Evolutionary conservation across 2,888 invertebrate species (phyloP), one percentile per base, ranked within the genome.

Genomic region (Andrena marginata): DNA sequence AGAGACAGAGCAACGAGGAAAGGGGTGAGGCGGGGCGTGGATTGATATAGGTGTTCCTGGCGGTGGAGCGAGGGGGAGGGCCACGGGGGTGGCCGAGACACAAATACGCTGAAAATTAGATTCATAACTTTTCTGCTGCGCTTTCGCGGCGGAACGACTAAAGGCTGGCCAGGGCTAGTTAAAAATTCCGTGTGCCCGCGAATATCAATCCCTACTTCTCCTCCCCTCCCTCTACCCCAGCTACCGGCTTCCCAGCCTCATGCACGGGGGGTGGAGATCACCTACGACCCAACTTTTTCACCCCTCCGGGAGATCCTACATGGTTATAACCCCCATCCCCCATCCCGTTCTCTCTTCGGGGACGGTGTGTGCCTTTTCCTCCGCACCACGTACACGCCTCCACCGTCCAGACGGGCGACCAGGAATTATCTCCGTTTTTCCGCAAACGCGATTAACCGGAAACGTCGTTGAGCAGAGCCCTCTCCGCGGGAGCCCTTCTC

Each of bases 121-220:
- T 93, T 93, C 92, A 92, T 93, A 93, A 93, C 93, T 93, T 93
- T 92, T 92, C 91, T 91, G 92, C 90, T 91, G 90, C 91, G 91
- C 91, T 92, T 90, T 90, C 88, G 90, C 88, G 85, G 89, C 80
- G 87, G 81, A 88, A 89, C 89, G 89, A 88, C 89, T 87, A 89
- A 91, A 91, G 90, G 89, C 90, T 86, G 85, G 80, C 71, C 80
- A 80, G 79, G 87, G 92, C 91, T 92, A 91, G 93, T 93, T 93
- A 93, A 93, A 93, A 93, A 93, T 93, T 93, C 93, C 91, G 90
- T 91, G 89, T 91, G 90, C 92, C 89, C 89, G 88, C 92, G 93
- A 92, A 92, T 93, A 93, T 92, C 91, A 91, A 91, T 90, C 90
- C 91, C 87, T 88, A 82, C 87, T 56, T 56, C 23, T 56, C 83